Base-by-base conservation (phyloP, 2,113 vertebrate genomes). In the Gopherus evgoodei region DNA sequence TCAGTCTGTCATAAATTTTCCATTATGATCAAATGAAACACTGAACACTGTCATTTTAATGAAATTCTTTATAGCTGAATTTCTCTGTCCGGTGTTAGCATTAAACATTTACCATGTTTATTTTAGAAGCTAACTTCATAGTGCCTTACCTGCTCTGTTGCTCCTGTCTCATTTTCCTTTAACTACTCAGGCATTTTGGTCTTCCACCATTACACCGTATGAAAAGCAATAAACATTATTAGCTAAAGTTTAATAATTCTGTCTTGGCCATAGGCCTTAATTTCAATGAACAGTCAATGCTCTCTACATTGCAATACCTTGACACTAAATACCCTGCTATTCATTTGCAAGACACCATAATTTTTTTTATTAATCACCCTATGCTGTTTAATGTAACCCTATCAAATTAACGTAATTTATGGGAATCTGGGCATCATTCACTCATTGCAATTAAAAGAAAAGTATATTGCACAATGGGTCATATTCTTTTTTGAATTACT, bases 321-420 rank as follows among this genome's bases (percentile, higher is more conserved):
- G 84, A 86, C 69, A 95, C 93, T 95, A 95, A 91, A 82, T 89
- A 59, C 57, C 4, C 53, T 95, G 11, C 10, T 91, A 95, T 95
- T 96, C 50, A 94, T 93, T 97, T 97, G n/a, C 87, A 97, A 95
- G 56, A 31, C 42, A 94, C 8, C 7, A 87, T 84, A 47, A 78
- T 80, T n/a, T 88, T 97, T 97, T 91, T 96, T 88, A 93, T 96
- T 94, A 97, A 93, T 44, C 11, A 90, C 65, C 52, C 97, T 84
- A 93, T 96, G 13, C 12, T 94, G 38, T 1, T 95, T 81, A 84
- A 89, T 79, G 5, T 84, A 82, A 29, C 12, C 8, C 50, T 94
- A 90, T 97, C 84, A 94, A 94, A 91, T 83, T 78, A 96, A 83
- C 3, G 82, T 89, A 94, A 95, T 94, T 96, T 96, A 90, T 95